A percentile compares a stretch with the other conserved stretches of the same genome.
These are phyloP conservation scores for Chionodraco myersi DNA, from an alignment of 2,113 vertebrate species.

Conservation along the genomic window DNA sequence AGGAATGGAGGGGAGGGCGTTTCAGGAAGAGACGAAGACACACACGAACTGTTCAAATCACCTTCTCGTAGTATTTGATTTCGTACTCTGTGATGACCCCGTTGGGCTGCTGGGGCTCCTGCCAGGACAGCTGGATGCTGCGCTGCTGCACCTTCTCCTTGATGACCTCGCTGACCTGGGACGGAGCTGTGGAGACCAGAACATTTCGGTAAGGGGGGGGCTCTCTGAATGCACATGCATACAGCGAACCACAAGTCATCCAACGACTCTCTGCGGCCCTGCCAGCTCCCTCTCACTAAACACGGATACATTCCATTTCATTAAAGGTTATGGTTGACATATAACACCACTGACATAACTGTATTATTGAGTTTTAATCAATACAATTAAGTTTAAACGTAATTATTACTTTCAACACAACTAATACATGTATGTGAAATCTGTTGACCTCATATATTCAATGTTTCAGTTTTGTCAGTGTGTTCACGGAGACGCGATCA, in stretches of 20 bases:
- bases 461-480: no score
- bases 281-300: no score
- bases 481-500: conserved; percentile 86
- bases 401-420: no score
- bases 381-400: no score
- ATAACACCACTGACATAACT: no score
- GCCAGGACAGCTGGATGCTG: conserved; percentile 97
- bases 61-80: conserved; percentile 99
- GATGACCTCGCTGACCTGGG: conserved; percentile 96
- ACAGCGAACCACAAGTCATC: no score
- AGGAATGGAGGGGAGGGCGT: background rate
- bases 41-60: conserved; percentile 79
- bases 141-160: conserved; percentile 95
- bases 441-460: no score
- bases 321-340: no score
- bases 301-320: no score
- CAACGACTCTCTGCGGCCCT: no score
- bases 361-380: no score
- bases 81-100: conserved; percentile 99
- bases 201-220: conserved; percentile 83
- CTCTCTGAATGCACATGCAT: background rate
- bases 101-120: conserved; percentile 97
- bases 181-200: conserved; percentile 92
- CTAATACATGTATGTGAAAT: no score
- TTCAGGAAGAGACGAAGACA: conserved; percentile 8